Evolutionary conservation across 1,140 invertebrate species (phyloP).

Genomic region (Aphelinus atriplicis): DNA sequence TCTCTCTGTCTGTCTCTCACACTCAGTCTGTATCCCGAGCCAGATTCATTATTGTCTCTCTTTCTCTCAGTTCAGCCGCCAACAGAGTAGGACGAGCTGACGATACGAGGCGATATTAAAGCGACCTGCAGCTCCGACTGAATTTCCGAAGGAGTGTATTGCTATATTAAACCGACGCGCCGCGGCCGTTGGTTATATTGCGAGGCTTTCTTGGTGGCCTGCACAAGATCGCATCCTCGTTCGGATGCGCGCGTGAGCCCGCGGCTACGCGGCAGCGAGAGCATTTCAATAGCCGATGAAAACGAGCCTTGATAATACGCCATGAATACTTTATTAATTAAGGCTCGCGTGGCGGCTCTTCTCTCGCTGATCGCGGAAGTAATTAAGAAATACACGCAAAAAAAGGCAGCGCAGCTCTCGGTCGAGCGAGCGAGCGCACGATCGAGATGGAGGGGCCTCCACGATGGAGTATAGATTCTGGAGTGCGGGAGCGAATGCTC

Average conservation of each 20-base stretch:
- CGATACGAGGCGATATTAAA: neutral
- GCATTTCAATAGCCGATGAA: slow-evolving; percentile 28
- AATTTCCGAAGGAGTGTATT: slow-evolving; percentile 5
- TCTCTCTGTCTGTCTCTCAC: neutral
- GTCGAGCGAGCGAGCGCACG: neutral
- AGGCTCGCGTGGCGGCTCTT: neutral
- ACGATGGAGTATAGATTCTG: slow-evolving; percentile 23
- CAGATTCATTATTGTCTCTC: neutral
- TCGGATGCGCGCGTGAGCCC: neutral
- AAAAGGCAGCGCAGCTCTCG: slow-evolving; percentile 17
- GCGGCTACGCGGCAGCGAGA: slow-evolving; percentile 7
- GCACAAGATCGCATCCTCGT: neutral
- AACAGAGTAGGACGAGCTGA: neutral
- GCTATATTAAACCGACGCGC: neutral
- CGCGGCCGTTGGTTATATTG: slow-evolving; percentile 10
- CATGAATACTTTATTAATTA: slow-evolving; percentile 36
- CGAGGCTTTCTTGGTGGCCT: neutral
- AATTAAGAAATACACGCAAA: slow-evolving; percentile 37
- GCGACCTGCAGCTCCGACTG: neutral
- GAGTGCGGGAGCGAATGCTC: slow-evolving; percentile 46
- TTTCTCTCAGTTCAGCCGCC: neutral
- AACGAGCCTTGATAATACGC: slow-evolving; percentile 17
- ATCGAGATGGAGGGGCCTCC: slow-evolving; percentile 20
- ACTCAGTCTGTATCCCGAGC: neutral
- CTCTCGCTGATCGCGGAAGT: slow-evolving; percentile 21